Conservation (phyloP, 2,113 vertebrate genomes). For the Notarius quadriscutis region DNA sequence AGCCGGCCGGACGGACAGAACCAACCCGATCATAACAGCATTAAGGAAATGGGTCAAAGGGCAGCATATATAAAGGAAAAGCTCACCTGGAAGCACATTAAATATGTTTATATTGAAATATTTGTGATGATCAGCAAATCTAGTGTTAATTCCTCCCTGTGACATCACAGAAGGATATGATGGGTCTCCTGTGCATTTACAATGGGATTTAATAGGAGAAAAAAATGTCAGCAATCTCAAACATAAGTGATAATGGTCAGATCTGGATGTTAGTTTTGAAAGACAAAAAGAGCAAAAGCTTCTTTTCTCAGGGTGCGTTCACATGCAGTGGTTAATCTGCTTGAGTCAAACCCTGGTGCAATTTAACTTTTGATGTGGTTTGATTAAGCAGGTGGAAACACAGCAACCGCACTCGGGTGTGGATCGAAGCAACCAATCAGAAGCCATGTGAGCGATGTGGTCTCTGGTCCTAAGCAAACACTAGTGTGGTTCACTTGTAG, state of each 20-base stretch:
- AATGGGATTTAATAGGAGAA: background rate
- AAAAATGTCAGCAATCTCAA: background rate
- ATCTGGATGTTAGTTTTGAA: background rate
- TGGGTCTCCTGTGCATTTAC: background rate
- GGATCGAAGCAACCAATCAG: background rate
- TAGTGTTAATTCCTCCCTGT: background rate
- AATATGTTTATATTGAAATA: background rate
- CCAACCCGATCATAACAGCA: too few species aligned
- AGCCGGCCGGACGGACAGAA: too few species aligned
- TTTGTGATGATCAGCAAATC: background rate
- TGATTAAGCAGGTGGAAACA: background rate
- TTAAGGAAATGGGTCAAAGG: background rate
- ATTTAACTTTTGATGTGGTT: background rate
- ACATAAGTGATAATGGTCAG: background rate
- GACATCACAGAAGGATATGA: background rate
- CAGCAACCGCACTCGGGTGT: background rate
- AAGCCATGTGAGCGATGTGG: background rate
- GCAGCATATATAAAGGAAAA: background rate
- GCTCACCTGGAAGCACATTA: background rate
- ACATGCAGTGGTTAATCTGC: background rate
- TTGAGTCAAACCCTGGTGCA: background rate
- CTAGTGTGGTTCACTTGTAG: background rate
- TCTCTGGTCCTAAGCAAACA: background rate
- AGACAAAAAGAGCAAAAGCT: background rate
- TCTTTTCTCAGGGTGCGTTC: background rate